These are phyloP conservation scores for Calyptomena viridis DNA, from an alignment of 2,113 vertebrate species.

Conservation along the genomic window DNA sequence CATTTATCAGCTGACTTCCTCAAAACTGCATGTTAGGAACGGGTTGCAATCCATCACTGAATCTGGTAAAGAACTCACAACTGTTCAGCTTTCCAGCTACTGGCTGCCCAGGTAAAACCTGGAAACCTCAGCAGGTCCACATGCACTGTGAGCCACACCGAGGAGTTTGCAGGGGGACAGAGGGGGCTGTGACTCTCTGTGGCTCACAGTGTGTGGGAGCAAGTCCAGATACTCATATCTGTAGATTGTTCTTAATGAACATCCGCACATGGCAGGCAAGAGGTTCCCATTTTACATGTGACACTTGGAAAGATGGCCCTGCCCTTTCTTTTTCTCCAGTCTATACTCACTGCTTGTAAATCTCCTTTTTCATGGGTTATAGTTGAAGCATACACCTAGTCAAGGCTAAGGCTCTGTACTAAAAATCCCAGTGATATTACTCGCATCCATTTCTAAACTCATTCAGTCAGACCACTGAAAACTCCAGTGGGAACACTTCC, in stretches of 20 bases:
- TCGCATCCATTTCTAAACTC: not conserved
- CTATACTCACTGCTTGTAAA: not conserved
- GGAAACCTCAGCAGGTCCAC: not conserved
- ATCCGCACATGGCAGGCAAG: fast-evolving
- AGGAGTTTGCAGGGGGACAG: not conserved
- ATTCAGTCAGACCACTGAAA: not conserved
- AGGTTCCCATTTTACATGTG: fast-evolving
- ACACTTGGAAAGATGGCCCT: not conserved
- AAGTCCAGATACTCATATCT: not conserved
- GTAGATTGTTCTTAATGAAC: not conserved
- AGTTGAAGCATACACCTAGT: not conserved
- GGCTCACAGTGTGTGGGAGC: not conserved
- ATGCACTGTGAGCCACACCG: fast-evolving
- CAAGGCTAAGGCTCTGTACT: not conserved
- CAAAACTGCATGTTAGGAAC: not conserved
- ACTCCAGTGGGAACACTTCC: not conserved
- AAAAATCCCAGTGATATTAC: not conserved
- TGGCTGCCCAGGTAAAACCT: not conserved
- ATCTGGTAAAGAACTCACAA: not conserved
- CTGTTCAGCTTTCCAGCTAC: not conserved
- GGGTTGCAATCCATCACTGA: not conserved
- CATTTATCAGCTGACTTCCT: not conserved
- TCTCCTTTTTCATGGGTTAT: not conserved
- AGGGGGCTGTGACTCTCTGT: not conserved
- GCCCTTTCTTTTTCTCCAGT: not conserved